Base-by-base conservation (phyloP, 2,888 invertebrate genomes). In the Drosophila lacicola region DNA sequence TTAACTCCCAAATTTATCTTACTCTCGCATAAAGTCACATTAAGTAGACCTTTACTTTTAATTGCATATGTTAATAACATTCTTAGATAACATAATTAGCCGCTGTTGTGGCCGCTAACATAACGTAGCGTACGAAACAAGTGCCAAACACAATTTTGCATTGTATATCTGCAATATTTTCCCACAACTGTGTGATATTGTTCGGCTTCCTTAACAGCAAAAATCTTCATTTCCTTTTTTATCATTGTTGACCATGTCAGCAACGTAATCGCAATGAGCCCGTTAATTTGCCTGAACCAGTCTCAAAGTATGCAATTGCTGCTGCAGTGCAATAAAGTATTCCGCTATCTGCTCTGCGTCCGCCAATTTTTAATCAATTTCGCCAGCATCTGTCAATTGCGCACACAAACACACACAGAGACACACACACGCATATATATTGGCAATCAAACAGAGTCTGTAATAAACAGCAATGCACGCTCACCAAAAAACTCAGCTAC, bases 341-440 rank as follows among this genome's bases (percentile, higher is more conserved):
- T 53, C 41, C 17, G 21, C 39, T 56, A 54, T 49, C 53, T 49
- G 41, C 37, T 29, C 5, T 49, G 36, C 19, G 44, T 51, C 17
- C 37, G 46, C 50, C 55, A 69, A 70, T 69, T 69, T 70, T 57
- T 70, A 73, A 72, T 73, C 61, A 71, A 70, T 70, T 63, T 71
- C 44, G 25, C 37, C 47, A 70, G 56, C 62, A 69, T 58, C 70
- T 70, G 70, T 71, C 54, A 69, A 56, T 56, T 39, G 51, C 57
- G 45, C 51, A 14, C 37, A 25, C 34, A 49, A 39, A 45, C 39
- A 39, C 49, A 60, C 41, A 46, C n/a, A 46, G 36, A 54, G 37
- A 19, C 34, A 14, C 39, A 39, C 53, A 50, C 44, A 34, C 49
- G 55, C 41, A 46, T 13, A 19, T 29, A 46, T 13, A 19, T 29